Conservation (phyloP, 2,888 invertebrate species). For the Apotomis capreana region DNA sequence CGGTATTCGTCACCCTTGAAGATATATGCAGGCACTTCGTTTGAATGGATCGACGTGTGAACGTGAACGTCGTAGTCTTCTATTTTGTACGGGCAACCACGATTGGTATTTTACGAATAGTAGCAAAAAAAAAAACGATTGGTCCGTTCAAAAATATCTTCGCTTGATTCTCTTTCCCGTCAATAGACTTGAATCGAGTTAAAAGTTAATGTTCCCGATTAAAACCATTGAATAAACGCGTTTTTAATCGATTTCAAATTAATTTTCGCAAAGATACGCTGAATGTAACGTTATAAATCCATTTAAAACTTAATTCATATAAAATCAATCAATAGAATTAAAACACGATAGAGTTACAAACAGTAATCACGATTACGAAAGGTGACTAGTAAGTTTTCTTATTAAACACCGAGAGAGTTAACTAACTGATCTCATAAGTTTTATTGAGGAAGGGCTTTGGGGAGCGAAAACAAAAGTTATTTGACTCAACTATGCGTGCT, state of each 20-base stretch:
- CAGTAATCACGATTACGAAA: background rate
- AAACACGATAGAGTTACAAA: background rate
- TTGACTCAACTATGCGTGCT: constrained; percentile 48
- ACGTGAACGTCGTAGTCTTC: background rate
- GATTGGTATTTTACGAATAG: too few species aligned
- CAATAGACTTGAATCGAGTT: too few species aligned
- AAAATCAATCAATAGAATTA: constrained; percentile 10
- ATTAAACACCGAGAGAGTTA: constrained; percentile 52
- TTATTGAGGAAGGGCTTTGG: constrained; percentile 55
- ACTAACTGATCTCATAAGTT: constrained; percentile 56
- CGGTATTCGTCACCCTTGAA: constrained; percentile 31
- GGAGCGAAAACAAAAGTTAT: constrained; percentile 54
- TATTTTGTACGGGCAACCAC: background rate
- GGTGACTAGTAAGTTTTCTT: constrained; percentile 50
- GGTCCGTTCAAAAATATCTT: too few species aligned
- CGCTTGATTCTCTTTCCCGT: too few species aligned
- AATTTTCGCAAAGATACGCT: too few species aligned
- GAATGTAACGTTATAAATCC: too few species aligned
- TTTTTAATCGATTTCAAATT: too few species aligned
- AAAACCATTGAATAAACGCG: too few species aligned
- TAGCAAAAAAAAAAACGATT: too few species aligned
- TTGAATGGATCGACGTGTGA: constrained; percentile 14
- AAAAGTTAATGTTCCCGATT: too few species aligned
- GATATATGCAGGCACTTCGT: constrained; percentile 26
- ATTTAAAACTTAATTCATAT: background rate